Base-by-base conservation (phyloP, 2,113 vertebrate species). In the Larimichthys polyactis region DNA sequence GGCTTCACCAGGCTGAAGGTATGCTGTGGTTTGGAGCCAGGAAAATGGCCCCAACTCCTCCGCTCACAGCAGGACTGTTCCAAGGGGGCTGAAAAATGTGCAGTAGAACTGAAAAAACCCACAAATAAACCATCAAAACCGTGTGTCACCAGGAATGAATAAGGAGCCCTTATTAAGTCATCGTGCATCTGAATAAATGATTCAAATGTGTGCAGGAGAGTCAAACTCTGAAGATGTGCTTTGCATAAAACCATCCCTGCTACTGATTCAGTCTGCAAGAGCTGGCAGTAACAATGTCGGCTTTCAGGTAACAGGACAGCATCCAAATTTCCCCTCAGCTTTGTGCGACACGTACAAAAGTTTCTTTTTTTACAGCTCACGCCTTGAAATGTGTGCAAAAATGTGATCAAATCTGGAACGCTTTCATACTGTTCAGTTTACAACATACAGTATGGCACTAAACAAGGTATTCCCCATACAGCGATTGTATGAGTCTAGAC, bases 1-100 rank as follows among this genome's bases (percentile, higher is more conserved):
- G 90, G 89, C 87, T 88, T 76, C 90, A 82, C 62, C 66, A 46
- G 75, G 82, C 84, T 87, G 87, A 86, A 92, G 85, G 91, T 89
- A 87, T 78, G 83, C 85, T 72, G 81, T 74, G 76, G 69, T 79
- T 64, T 59, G 64, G 58, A 77, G 84, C 87, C 83, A 86, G 78
- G 77, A 87, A 92, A 92, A 83, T 60, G 60, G 72, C 77, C 84
- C 79, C 4, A n/a, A 58, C 75, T 74, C 78, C 60, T 75, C 49
- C 22, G n/a, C 65, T 70, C 87, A 44, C 89, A 91, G 89, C 87
- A 79, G 79, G 86, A 65, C 62, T 86, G 71, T 87, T 90, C 89
- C 52, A 55, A 67, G 80, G 51, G 66, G 82, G 52, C 85, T 80
- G 79, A 79, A 64, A 86, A 84, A 78, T 82, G 75, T 89, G 78